These are phyloP conservation scores for Cheiracanthium punctorium DNA, from an alignment of 2,888 invertebrate genomes.

Conservation along the genomic window DNA sequence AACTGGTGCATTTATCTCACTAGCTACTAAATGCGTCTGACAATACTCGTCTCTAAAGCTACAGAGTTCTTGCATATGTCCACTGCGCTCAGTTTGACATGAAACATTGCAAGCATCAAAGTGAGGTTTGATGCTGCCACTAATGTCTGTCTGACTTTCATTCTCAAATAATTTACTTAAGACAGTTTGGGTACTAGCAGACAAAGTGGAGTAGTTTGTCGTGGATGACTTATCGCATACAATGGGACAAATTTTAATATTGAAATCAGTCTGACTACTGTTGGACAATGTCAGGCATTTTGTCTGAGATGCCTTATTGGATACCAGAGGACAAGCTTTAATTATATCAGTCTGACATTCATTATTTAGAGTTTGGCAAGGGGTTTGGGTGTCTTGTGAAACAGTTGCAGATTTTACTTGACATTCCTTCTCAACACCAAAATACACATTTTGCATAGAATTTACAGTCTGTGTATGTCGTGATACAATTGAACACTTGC, in stretches of 20 bases:
- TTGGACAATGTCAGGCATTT: background rate
- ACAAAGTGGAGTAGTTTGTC: background rate
- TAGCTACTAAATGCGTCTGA: background rate
- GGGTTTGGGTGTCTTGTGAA: background rate
- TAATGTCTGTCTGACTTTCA: background rate
- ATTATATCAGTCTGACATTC: background rate
- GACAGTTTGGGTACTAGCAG: background rate
- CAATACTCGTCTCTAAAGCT: background rate
- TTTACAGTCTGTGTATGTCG: too few species aligned
- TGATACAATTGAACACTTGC: too few species aligned
- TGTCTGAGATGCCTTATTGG: background rate
- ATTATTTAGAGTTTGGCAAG: background rate
- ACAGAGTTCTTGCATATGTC: background rate
- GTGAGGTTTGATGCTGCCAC: background rate
- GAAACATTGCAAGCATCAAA: background rate
- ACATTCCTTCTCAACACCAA: background rate
- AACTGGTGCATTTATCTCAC: background rate
- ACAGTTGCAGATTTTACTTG: background rate
- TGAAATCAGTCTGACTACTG: background rate
- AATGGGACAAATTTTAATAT: background rate
- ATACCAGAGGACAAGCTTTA: background rate
- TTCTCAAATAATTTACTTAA: background rate
- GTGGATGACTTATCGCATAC: background rate
- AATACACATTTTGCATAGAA: too few species aligned
- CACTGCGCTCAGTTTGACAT: background rate